phyloP scores from a whole-genome alignment of 2,797 vertebrate species.

The Sylvia borin region DNA sequence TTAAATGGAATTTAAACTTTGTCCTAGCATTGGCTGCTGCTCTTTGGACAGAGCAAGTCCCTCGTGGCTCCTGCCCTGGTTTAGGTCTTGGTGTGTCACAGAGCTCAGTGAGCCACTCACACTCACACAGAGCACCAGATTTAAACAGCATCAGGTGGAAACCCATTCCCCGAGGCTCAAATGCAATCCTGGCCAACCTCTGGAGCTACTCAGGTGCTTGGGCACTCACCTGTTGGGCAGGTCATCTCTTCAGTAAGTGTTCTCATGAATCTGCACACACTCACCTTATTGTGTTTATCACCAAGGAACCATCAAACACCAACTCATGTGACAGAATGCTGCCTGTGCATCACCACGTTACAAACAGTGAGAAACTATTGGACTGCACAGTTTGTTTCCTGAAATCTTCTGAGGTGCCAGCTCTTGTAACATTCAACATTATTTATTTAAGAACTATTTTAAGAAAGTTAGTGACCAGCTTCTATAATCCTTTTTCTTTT shows the following conservation, averaged over 20 bases:
- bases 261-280: rapidly evolving
- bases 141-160: neutral
- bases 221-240: neutral
- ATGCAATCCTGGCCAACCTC: neutral
- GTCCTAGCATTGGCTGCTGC: neutral
- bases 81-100: neutral
- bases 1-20: neutral
- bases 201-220: neutral
- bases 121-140: neutral
- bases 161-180: neutral
- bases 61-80: rapidly evolving
- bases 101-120: rapidly evolving
- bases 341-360: neutral
- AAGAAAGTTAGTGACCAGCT: neutral
- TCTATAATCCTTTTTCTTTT: neutral
- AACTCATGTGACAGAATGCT: neutral
- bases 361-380: neutral
- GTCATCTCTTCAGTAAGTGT: neutral
- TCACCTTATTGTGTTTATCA: neutral
- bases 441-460: neutral
- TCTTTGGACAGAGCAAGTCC: neutral
- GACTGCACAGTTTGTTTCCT: neutral
- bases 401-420: neutral
- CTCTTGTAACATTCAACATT: neutral
- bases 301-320: neutral